Conservation (phyloP, 2,888 invertebrate species). For the Leucoptera coffeella region DNA sequence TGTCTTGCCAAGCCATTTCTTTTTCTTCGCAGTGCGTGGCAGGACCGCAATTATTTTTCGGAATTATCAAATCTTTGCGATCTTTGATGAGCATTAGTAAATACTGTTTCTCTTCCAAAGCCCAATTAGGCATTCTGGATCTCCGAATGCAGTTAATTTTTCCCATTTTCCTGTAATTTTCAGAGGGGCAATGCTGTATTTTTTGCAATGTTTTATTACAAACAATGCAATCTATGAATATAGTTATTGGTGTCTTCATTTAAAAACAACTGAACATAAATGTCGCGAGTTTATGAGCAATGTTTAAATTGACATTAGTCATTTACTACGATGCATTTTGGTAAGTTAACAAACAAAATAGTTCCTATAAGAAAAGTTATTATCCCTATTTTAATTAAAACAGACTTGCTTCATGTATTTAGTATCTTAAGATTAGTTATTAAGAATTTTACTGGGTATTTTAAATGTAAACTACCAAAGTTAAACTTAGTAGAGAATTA, state of each 20-base stretch:
- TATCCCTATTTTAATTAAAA: too few relatives aligned
- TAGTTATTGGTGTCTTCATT: constrained; percentile 42
- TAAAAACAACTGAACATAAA: constrained; percentile 38
- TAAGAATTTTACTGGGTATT: too few relatives aligned
- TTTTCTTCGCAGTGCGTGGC: constrained; percentile 40
- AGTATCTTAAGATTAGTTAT: too few relatives aligned
- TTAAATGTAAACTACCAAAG: too few relatives aligned
- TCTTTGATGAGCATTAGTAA: constrained; percentile 38
- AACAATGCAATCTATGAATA: constrained; percentile 46
- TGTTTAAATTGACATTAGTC: too few relatives aligned
- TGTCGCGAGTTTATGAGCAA: too few relatives aligned
- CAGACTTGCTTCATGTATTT: too few relatives aligned
- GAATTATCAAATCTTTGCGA: constrained; percentile 32
- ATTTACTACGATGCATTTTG: too few relatives aligned
- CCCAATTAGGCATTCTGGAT: constrained; percentile 41
- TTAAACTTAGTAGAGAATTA: too few relatives aligned
- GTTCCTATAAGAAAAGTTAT: too few relatives aligned
- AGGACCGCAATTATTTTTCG: constrained; percentile 32
- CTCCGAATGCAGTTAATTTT: constrained; percentile 23
- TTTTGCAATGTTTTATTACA: constrained; percentile 48
- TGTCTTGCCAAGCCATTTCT: constrained; percentile 39
- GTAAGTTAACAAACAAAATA: too few relatives aligned
- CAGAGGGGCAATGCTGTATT: constrained; percentile 26
- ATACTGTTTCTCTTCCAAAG: constrained; percentile 35
- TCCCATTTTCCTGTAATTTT: constrained; percentile 23